Base-by-base conservation (phyloP, 2,797 vertebrate genomes). In the Sebastes minor region DNA sequence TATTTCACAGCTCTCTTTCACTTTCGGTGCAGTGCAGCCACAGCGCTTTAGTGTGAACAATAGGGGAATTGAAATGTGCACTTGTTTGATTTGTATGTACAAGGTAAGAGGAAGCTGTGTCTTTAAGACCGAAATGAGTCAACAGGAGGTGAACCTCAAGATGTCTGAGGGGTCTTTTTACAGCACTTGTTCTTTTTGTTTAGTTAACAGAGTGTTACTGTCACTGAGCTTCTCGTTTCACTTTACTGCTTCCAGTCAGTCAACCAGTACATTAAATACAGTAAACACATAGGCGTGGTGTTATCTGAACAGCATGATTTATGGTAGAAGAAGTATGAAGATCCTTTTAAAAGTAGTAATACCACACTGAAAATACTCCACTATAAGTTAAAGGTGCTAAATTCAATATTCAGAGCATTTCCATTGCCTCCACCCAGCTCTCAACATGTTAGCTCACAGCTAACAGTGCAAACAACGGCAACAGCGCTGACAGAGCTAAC, bases 1-100 rank as follows among this genome's bases (percentile, higher is more conserved):
- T 60, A 55, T 74, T 60, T 75, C 14, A 16, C 25, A 32, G 25
- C 30, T 77, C 35, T 84, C 56, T 90, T 90, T 91, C 78, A 84
- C 77, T 91, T 88, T 91, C 67, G 4, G 30, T 60, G 69, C 73
- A 10, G 35, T 60, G 61, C 71, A 53, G 13, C 38, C 23, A 3
- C 42, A 28, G 35, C 59, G 35, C 23, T 66, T 83, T 6, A 10
- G 3, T 79, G 30, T 59, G 65, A 70, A 25, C 38, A 27, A 16
- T 4, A n/a, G 32, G 12, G 20, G 20, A 22, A 35, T 68, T 0
- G 8, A 56, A 56, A 69, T 67, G 49, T 63, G 53, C 27, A 2
- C 5, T 52, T 59, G 20, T 66, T n/a, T 76, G n/a, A 69, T 68
- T 78, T 46, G 5, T 20, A 32, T 55, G 62, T 52, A 53, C 59